These are phyloP conservation scores for Drosophila koepferae DNA, from an alignment of 2,888 invertebrate species.

Conservation along the genomic window DNA sequence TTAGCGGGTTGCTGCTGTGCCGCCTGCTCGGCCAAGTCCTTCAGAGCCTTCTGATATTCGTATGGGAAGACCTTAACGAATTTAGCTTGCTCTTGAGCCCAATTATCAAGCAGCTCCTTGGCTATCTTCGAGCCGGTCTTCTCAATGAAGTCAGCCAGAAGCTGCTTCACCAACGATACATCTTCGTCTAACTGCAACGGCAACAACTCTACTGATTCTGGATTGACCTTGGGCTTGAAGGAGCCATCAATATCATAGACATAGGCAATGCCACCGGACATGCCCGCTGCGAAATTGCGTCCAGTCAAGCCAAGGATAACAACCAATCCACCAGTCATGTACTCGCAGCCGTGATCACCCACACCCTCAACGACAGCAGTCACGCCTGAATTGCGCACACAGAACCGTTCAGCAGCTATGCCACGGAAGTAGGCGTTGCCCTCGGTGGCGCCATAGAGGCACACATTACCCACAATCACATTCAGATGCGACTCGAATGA, in stretches of 20 bases:
- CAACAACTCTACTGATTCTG: slow-evolving; percentile 97
- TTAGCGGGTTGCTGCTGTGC: slow-evolving; percentile 67
- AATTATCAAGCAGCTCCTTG: slow-evolving; percentile 90
- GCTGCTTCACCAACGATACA: slow-evolving; percentile 89
- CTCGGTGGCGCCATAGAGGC: slow-evolving; percentile 97
- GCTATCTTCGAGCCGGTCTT: slow-evolving; percentile 96
- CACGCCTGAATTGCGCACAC: slow-evolving; percentile 98
- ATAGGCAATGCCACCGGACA: slow-evolving; percentile 98
- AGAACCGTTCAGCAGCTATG: slow-evolving; percentile 98
- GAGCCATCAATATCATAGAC: slow-evolving; percentile 95
- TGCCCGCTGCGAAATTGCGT: slow-evolving; percentile 99
- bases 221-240: slow-evolving; percentile 95
- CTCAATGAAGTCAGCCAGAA: slow-evolving; percentile 93
- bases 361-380: slow-evolving; percentile 98
- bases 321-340: slow-evolving; percentile 98
- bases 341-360: slow-evolving; percentile 99
- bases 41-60: slow-evolving; percentile 96
- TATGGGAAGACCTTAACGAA: slow-evolving; percentile 99
- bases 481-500: slow-evolving; percentile 96
- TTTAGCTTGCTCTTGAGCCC: slow-evolving; percentile 91
- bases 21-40: slow-evolving; percentile 87
- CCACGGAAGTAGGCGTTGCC: slow-evolving; percentile 98
- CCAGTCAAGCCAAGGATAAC: slow-evolving; percentile 97
- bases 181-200: slow-evolving; percentile 92
- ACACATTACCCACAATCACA: slow-evolving; percentile 99